These are phyloP conservation scores for Drosophila bipectinata DNA, from an alignment of 1,140 invertebrate species.

Conservation along the genomic window DNA sequence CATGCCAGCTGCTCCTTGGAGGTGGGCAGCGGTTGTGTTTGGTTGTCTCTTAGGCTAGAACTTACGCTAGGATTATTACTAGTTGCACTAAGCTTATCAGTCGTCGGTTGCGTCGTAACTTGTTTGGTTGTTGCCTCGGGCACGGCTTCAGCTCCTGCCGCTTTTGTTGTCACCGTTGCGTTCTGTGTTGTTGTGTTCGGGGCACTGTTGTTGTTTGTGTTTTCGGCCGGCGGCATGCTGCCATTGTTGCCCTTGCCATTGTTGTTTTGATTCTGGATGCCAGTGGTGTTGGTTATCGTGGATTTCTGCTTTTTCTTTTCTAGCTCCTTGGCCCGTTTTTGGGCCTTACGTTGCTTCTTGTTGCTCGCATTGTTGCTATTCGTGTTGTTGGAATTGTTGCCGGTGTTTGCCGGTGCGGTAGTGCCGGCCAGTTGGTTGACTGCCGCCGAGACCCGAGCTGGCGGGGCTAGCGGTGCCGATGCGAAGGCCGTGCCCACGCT, in stretches of 20 bases:
- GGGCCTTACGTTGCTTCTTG: conserved; percentile 54
- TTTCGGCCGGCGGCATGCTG: background rate
- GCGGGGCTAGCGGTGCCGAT: background rate
- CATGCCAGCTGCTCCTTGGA: conserved; percentile 37
- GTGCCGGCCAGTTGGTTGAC: conserved; percentile 30
- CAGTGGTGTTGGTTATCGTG: conserved; percentile 18
- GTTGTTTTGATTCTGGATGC: conserved; percentile 17
- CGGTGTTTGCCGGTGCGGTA: background rate
- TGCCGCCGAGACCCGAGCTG: conserved; percentile 21
- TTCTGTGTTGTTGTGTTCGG: conserved; percentile 18
- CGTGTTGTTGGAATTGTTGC: conserved; percentile 19
- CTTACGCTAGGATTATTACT: conserved; percentile 78
- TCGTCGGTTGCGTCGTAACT: conserved; percentile 55
- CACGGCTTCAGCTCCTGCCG: conserved; percentile 17
- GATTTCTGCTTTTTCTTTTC: conserved; percentile 69
- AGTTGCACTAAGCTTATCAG: conserved; percentile 81
- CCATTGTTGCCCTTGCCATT: conserved; percentile 11
- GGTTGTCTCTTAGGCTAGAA: conserved; percentile 69
- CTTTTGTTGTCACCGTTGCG: conserved; percentile 1
- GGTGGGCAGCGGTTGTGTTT: conserved; percentile 10
- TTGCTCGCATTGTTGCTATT: conserved; percentile 17
- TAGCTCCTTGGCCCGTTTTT: conserved; percentile 60
- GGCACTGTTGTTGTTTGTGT: conserved; percentile 11
- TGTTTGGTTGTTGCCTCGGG: conserved; percentile 31
- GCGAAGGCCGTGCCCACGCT: background rate